Percentiles rank a stretch among this genome's conserved stretches.
phyloP scores from a whole-genome alignment of 2,888 invertebrate genomes.

The Busseola fusca region DNA sequence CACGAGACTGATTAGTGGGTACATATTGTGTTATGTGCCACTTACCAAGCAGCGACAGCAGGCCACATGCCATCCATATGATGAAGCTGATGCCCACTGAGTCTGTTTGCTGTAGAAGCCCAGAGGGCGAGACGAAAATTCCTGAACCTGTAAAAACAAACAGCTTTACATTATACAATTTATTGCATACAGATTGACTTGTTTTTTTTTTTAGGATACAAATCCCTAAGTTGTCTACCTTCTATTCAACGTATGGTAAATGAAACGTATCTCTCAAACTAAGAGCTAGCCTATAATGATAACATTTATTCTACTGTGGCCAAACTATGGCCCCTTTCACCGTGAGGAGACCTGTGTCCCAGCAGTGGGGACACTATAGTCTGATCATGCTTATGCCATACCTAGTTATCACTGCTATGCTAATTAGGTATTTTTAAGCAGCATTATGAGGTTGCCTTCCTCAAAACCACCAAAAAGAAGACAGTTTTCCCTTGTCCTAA shows the following conservation, averaged over 20 bases:
- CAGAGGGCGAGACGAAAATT: slow-evolving; percentile 99
- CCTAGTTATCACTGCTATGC: neutral
- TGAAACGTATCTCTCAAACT: neutral
- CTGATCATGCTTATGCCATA: neutral
- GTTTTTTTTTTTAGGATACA: neutral
- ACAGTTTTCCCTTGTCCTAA: neutral
- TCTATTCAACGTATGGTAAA: neutral
- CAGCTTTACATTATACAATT: slow-evolving; percentile 21
- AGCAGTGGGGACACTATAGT: neutral
- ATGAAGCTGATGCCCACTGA: slow-evolving; percentile 98
- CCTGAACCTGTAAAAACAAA: slow-evolving; percentile 93
- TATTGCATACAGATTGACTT: slow-evolving; percentile 13
- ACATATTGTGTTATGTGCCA: slow-evolving; percentile 55
- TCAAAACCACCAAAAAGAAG: neutral
- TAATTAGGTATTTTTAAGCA: neutral
- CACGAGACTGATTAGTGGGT: slow-evolving; percentile 42
- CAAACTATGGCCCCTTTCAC: neutral
- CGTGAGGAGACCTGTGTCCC: neutral
- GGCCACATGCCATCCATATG: slow-evolving; percentile 98
- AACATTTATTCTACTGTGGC: neutral
- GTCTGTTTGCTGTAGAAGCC: slow-evolving; percentile 96
- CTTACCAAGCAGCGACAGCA: slow-evolving; percentile 96
- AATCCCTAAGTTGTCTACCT: neutral
- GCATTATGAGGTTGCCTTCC: neutral
- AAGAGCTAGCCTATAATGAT: neutral